A percentile compares a stretch with the other conserved stretches of the same genome.
Evolutionary conservation across 30 jellyfish, hydroid and myxozoan genomes (phyloP).

Genomic region (Clytia hemisphaerica): DNA sequence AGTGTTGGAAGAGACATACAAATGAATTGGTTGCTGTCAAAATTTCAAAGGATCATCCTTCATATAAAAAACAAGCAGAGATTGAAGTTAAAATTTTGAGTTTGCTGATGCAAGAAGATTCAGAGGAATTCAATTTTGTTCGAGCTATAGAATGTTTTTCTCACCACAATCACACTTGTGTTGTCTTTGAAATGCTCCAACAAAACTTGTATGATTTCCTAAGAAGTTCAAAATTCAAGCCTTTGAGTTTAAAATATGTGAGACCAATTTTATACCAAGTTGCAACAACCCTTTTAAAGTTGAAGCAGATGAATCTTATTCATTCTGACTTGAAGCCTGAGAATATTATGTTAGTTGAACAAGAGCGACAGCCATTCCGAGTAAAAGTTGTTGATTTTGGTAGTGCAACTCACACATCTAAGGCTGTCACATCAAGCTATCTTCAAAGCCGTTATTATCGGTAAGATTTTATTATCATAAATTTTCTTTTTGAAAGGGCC

Average conservation of each 20-base stretch:
- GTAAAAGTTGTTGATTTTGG: slow-evolving; percentile 98
- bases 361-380: slow-evolving; percentile 97
- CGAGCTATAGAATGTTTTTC: slow-evolving; percentile 96
- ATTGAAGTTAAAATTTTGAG: slow-evolving; percentile 90
- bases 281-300: slow-evolving; percentile 73
- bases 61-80: slow-evolving; percentile 95
- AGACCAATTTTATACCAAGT: slow-evolving; percentile 96
- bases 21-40: slow-evolving; percentile 94
- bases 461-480: too few relatives aligned
- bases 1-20: slow-evolving; percentile 98
- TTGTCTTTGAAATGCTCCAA: slow-evolving; percentile 95
- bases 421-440: slow-evolving; percentile 97
- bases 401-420: slow-evolving; percentile 94
- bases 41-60: slow-evolving; percentile 96
- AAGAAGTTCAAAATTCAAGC: slow-evolving; percentile 90
- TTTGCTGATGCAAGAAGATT: slow-evolving; percentile 91
- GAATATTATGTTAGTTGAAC: slow-evolving; percentile 95
- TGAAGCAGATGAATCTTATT: slow-evolving; percentile 79
- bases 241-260: slow-evolving; percentile 81
- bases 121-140: slow-evolving; percentile 87
- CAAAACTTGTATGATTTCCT: slow-evolving; percentile 92
- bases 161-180: slow-evolving; percentile 94
- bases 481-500: too few relatives aligned
- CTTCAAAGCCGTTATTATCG: slow-evolving; percentile 94
- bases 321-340: slow-evolving; percentile 98